phyloP scores from a whole-genome alignment of 2,113 vertebrate genomes.

The Tupaia tana region DNA sequence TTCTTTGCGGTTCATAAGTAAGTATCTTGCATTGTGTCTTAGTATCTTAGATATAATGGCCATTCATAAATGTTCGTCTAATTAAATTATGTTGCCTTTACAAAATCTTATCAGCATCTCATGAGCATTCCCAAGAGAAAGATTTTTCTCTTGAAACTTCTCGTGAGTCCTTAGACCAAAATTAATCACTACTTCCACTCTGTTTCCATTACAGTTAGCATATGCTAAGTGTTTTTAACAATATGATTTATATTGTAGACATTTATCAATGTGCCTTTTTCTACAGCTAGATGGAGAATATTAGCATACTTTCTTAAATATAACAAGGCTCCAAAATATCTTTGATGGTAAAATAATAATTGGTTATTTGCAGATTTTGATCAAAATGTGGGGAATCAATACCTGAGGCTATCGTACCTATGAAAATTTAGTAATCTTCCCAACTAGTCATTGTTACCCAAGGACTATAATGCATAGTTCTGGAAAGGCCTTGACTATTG shows the following conservation, averaged over 20 bases:
- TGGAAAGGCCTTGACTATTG: neutral
- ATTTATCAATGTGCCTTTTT: neutral
- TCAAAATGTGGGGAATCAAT: neutral
- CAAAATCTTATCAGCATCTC: slow-evolving; percentile 28
- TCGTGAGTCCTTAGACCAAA: slow-evolving; percentile 40
- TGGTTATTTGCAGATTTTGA: neutral
- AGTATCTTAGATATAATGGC: neutral
- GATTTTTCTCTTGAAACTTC: neutral
- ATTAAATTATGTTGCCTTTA: slow-evolving; percentile 42
- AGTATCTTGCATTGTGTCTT: neutral
- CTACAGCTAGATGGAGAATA: neutral
- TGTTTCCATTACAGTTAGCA: slow-evolving; percentile 7
- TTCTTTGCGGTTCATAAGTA: neutral
- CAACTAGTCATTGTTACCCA: neutral
- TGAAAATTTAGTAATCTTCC: neutral
- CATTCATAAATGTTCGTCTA: slow-evolving; percentile 40
- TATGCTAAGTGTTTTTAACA: slow-evolving; percentile 27
- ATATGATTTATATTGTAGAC: neutral
- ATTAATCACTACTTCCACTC: slow-evolving; percentile 15
- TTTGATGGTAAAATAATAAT: neutral
- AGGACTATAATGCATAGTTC: neutral
- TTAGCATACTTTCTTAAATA: slow-evolving; percentile 9
- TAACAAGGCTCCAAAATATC: neutral
- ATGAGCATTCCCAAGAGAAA: slow-evolving; percentile 46
- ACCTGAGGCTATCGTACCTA: neutral